phyloP scores from a whole-genome alignment of 2,888 invertebrate genomes.

The Hemithea aestivaria region DNA sequence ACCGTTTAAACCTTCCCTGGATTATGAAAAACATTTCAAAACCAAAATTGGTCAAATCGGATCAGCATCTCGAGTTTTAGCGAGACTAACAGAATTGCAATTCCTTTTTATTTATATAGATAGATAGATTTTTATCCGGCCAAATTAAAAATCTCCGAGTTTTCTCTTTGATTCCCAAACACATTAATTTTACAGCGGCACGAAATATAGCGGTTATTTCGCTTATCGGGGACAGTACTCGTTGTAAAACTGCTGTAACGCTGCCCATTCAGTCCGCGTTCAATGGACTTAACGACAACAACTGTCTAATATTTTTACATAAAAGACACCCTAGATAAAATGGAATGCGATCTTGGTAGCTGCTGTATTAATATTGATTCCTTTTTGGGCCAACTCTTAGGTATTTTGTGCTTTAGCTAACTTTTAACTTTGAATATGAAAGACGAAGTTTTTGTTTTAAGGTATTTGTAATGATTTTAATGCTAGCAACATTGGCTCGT shows the following conservation, averaged over 20 bases:
- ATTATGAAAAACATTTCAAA: too few species aligned
- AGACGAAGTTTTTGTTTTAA: too few species aligned
- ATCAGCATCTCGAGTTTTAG: too few species aligned
- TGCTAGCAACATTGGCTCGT: too few species aligned
- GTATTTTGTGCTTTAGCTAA: not conserved
- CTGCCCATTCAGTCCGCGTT: slow-evolving; percentile 11
- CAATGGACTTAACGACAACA: slow-evolving; percentile 18
- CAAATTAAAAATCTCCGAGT: not conserved
- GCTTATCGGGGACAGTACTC: slow-evolving; percentile 15
- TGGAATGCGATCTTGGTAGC: slow-evolving; percentile 9
- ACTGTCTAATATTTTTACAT: slow-evolving; percentile 20
- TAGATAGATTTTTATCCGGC: not conserved
- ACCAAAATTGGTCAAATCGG: too few species aligned
- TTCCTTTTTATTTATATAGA: too few species aligned
- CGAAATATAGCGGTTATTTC: slow-evolving; percentile 9
- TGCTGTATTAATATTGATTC: slow-evolving; percentile 14
- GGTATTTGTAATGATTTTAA: too few species aligned
- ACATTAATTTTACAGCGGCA: slow-evolving; percentile 13
- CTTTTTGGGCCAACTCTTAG: slow-evolving; percentile 2
- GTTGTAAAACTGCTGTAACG: slow-evolving; percentile 20
- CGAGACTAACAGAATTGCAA: too few species aligned
- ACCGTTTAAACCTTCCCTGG: too few species aligned
- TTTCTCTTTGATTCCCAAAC: slow-evolving; percentile 3
- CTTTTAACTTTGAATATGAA: too few species aligned
- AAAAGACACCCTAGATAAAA: slow-evolving; percentile 17